phyloP scores from a whole-genome alignment of 2,888 invertebrate genomes.

The Tethea ocularis region DNA sequence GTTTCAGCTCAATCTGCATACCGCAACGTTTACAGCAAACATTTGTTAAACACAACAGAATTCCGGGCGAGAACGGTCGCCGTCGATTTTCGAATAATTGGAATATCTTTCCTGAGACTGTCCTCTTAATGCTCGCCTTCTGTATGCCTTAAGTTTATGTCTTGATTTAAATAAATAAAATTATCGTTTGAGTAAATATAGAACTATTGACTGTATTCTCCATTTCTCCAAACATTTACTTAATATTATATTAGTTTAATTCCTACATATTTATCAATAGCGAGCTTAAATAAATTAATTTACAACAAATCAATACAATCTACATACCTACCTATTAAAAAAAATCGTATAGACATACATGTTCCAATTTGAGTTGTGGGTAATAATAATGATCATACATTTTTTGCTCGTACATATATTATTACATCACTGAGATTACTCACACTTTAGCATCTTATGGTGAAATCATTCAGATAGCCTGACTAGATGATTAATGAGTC shows the following conservation, averaged over 20 bases:
- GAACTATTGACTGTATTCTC: not conserved
- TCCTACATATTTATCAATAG: too few species aligned
- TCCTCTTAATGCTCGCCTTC: constrained; percentile 26
- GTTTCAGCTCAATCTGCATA: constrained; percentile 43
- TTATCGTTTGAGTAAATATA: not conserved
- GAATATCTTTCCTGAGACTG: constrained; percentile 48
- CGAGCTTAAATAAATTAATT: too few species aligned
- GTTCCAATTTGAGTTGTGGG: too few species aligned
- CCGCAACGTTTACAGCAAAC: constrained; percentile 38
- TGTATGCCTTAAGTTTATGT: constrained; percentile 29
- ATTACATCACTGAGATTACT: too few species aligned
- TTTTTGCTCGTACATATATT: too few species aligned
- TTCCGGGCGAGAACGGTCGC: constrained; percentile 45
- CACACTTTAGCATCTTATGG: too few species aligned
- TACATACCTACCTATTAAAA: not conserved
- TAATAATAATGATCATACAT: too few species aligned
- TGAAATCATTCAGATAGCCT: not conserved
- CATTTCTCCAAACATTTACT: too few species aligned
- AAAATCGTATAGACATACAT: too few species aligned
- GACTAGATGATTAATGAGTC: not conserved
- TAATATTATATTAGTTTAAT: too few species aligned
- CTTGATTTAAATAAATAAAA: not conserved
- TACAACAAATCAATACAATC: too few species aligned
- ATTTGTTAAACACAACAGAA: constrained; percentile 50
- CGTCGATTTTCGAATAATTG: constrained; percentile 57